Base-by-base conservation (phyloP, 2,113 vertebrate genomes). In the Elephantulus edwardii region DNA sequence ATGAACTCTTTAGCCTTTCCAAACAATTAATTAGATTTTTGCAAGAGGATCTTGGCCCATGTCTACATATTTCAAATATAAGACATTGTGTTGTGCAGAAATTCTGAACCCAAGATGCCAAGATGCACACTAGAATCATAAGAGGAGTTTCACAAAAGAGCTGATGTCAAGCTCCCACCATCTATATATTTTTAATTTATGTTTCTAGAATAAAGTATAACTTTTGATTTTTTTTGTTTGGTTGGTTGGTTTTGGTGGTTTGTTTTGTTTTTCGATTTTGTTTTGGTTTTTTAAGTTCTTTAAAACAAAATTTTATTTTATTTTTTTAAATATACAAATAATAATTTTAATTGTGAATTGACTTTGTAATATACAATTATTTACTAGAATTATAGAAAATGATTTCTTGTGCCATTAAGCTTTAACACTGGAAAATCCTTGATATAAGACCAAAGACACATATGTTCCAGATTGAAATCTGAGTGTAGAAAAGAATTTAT, bases 61-160 rank as follows among this genome's bases (percentile, higher is more conserved):
- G 6, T 50, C 7, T 70, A n/a, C 86, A 83, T 91, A 93, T 88
- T 95, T 95, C 76, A 83, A 88, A 90, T 88, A 48, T 68, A 80
- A 83, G 89, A 66, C 71, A 90, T 94, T 92, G 74, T 84, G 92
- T 74, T 80, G 75, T 38, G 28, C 56, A 42, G 6, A 20, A 19
- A 14, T 78, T 80, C 50, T 80, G 35, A 10, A 40, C 75, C 28
- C 24, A 85, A 76, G 26, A 77, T 76, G 44, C 75, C 66, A 86
- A 62, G 8, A 62, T 56, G 60, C 48, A 72, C 10, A 77, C 22
- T 19, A 42, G 44, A 24, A 48, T 26, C 71, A 30, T 42, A 71
- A 66, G 17, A 40, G n/a, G 38, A 83, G 24, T 60, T 64, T n/a
- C 33, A 46, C 19, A 64, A 82, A 71, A 60, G 17, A 48, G 30